Percentiles rank a stretch among this genome's conserved stretches.
phyloP scores from a whole-genome alignment of 2,888 invertebrate species.

The Ophion ventricosus region DNA sequence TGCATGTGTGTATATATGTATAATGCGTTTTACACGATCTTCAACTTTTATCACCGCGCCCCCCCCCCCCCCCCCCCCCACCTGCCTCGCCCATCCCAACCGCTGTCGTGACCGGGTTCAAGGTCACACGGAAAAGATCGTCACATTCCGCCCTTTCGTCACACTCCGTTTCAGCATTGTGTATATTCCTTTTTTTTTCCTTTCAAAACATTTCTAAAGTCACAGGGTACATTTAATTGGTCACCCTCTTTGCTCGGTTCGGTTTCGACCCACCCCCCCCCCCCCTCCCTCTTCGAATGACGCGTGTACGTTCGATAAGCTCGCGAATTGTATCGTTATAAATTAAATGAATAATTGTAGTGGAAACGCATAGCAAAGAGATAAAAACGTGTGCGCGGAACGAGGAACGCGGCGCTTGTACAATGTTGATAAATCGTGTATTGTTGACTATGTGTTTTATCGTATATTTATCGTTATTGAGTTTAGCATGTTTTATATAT shows the following conservation, averaged over 20 bases:
- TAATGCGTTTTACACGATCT: neutral
- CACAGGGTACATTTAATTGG: constrained; percentile 2
- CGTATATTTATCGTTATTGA: constrained; percentile 69
- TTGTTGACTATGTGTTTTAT: constrained; percentile 67
- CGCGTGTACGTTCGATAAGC: neutral
- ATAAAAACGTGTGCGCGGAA: neutral
- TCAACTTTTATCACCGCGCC: neutral
- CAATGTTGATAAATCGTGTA: constrained; percentile 59
- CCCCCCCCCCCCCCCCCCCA: no score
- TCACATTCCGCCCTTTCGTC: neutral
- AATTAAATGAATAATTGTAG: neutral
- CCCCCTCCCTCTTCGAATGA: neutral
- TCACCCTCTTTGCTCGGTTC: neutral
- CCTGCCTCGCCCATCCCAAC: neutral
- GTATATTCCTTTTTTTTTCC: constrained; percentile 22
- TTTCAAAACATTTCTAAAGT: constrained; percentile 15
- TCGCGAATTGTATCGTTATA: neutral
- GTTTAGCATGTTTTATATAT: constrained; percentile 64
- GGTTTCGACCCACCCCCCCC: neutral
- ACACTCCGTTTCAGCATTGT: neutral
- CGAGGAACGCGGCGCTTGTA: constrained; percentile 36
- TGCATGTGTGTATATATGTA: no score
- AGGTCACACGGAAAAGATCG: neutral
- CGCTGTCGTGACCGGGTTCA: neutral
- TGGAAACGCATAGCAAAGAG: constrained; percentile 11